Base-by-base conservation (phyloP, 2,113 vertebrate genomes). In the Pongo abelii region DNA sequence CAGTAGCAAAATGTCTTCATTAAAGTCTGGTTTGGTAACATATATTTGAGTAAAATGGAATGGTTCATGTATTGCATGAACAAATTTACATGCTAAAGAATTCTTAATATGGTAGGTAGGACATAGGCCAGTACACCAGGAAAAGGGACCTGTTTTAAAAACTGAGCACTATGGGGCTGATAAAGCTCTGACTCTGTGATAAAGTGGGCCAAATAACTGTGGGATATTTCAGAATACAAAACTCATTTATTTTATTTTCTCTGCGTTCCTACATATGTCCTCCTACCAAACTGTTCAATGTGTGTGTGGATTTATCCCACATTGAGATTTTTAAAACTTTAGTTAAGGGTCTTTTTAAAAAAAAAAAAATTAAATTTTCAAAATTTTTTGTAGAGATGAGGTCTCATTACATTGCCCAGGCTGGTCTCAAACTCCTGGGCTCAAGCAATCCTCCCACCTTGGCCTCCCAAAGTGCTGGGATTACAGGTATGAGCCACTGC, bases 1-100 rank as follows among this genome's bases (percentile, higher is more conserved):
- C 50, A 89, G 20, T 6, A 95, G 89, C 20, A 96, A 84, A 94
- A 93, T 25, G 8, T 89, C 88, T 90, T 93, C 18, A 84, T 67
- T 79, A 83, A 83, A 93, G 30, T 40, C 67, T 89, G 11, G 35
- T 67, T 89, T 87, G 25, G 10, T 69, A 95, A 72, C 40, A 75
- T 9, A 89, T 0, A 46, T 46, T 46, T 52, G 43, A 90, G 32
- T 61, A 50, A 87, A 84, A 93, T 38, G 40, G 64, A 52, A 78
- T 3, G 35, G 38, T 57, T 78, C 27, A 8, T 1, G 2, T 38
- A 78, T 22, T n/a, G 30, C 23, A 59, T 61, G 46, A 94, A 83
- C 48, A 80, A 69, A 79, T 27, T 35, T 77, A n/a, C 43, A 88
- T 11, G 30, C 10, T 67, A 89, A 85, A 46, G 40, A 86, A 89